Conservation (phyloP, 2,888 invertebrate genomes). For the Mimachlamys varia region DNA sequence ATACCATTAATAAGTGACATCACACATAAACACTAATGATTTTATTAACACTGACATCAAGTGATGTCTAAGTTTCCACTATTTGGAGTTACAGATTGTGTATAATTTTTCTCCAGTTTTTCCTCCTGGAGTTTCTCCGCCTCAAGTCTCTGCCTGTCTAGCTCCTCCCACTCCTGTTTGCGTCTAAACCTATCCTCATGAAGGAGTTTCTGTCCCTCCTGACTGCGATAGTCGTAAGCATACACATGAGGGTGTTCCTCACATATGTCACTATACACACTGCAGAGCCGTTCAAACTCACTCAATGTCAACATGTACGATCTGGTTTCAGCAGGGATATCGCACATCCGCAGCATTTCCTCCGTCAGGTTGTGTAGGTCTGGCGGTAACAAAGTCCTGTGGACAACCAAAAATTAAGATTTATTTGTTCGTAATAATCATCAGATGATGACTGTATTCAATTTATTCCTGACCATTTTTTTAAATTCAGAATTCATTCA, state of each 20-base stretch:
- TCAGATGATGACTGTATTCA: no score
- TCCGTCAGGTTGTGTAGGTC: slow-evolving; percentile 86
- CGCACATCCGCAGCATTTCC: slow-evolving; percentile 88
- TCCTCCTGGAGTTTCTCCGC: background rate
- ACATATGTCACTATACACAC: slow-evolving; percentile 89
- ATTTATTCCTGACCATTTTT: no score
- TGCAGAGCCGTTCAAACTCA: slow-evolving; percentile 90
- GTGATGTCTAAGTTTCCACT: background rate
- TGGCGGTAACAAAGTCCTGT: slow-evolving; percentile 89
- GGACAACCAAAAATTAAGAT: slow-evolving; percentile 25
- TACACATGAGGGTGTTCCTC: slow-evolving; percentile 77
- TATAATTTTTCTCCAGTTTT: background rate
- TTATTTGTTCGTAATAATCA: no score
- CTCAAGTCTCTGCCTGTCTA: no score
- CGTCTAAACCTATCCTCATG: background rate
- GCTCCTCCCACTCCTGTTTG: background rate
- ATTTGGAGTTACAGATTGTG: background rate
- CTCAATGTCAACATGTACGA: slow-evolving; percentile 90
- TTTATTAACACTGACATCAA: background rate
- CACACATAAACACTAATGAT: background rate
- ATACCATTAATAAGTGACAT: background rate
- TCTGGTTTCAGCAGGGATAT: slow-evolving; percentile 87
- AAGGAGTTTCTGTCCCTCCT: background rate
- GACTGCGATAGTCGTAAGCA: slow-evolving; percentile 87
- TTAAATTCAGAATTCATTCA: no score